Percentiles rank a stretch among this genome's conserved stretches.
phyloP scores from a whole-genome alignment of 2,113 vertebrate species.

The human region GRCh38 chr14:57684501-57685000 shows the following conservation, averaged over 20 bases:
- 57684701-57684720: neutral
- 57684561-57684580: no score
- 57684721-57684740: neutral
- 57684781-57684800: neutral
- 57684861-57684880: neutral
- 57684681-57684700: neutral
- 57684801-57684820: neutral
- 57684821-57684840: neutral
- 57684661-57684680: neutral
- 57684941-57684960: neutral
- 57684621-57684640: no score
- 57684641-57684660: neutral
- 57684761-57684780: neutral
- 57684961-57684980: neutral
- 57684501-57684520: no score
- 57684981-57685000: neutral
- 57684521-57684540: no score
- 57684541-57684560: no score
- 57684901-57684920: neutral
- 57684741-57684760: neutral
- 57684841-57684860: neutral
- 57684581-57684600: no score
- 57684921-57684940: neutral
- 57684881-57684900: neutral
- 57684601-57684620: no score